phyloP scores from a whole-genome alignment of 2,797 vertebrate species.

The Percopsis omiscomaycus region DNA sequence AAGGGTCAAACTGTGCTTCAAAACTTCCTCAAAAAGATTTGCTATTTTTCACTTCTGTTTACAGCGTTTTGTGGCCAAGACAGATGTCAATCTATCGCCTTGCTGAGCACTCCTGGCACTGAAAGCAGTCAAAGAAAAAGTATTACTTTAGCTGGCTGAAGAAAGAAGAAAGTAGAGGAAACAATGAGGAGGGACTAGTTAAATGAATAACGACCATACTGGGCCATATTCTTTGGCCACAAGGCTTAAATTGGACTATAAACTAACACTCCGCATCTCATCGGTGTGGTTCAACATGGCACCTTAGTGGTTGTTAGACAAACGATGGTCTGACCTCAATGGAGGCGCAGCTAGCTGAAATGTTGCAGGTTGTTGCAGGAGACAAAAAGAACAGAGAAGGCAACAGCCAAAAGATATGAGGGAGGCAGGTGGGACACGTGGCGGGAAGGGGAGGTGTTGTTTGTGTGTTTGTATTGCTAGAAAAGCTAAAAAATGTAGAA shows the following conservation, averaged over 20 bases:
- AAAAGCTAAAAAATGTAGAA: background rate
- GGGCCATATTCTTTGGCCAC: conserved; percentile 25
- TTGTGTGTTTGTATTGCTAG: background rate
- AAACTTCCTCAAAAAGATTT: no score
- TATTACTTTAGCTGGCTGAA: background rate
- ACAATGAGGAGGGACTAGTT: conserved; percentile 9
- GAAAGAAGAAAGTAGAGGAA: conserved; percentile 4
- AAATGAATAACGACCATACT: conserved; percentile 34
- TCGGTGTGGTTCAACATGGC: conserved; percentile 56
- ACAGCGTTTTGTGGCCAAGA: no score
- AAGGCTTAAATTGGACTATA: conserved; percentile 52
- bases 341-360: conserved; percentile 32
- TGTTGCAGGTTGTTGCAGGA: conserved; percentile 49
- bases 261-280: conserved; percentile 59
- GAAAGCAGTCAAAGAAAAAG: background rate
- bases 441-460: background rate
- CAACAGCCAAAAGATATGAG: conserved; percentile 7
- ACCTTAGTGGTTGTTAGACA: conserved; percentile 61
- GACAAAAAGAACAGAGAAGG: conserved; percentile 32
- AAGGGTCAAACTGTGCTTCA: no score
- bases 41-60: no score
- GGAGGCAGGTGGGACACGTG: background rate
- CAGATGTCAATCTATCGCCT: no score
- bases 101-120: no score
- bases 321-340: conserved; percentile 44